Base-by-base conservation (phyloP, 2,113 vertebrate genomes). In the Dipodomys spectabilis region DNA sequence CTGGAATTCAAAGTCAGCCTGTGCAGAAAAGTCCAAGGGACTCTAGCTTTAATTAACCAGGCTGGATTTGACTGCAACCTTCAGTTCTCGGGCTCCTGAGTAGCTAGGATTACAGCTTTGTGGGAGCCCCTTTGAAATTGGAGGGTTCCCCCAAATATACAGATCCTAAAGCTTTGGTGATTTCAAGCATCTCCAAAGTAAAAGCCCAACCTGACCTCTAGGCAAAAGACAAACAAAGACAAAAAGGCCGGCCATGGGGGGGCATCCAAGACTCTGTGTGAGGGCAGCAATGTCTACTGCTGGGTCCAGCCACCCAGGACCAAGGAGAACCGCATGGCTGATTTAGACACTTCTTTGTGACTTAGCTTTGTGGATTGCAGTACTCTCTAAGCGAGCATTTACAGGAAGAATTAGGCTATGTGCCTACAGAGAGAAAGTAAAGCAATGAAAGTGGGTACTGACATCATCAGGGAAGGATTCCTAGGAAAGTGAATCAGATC, bases 221-320 rank as follows among this genome's bases (percentile, higher is more conserved):
- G 39, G 28, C 11, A 39, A 32, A 57, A 20, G 39, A 19, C 15
- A 39, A 32, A 57, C 20, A 2, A 35, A 15, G 16, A 13, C n/a
- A n/a, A 6, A 57, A 57, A 8, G 22, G 25, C 32, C 30, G 39
- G 39, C 39, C 39, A 8, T 0, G 6, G 77, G 67, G 72, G 65
- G 27, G 15, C 23, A 0, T 0, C 22, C 3, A 0, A 22, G 44
- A 5, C 18, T 32, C 10, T n/a, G 4, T 8, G 10, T 25, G 0
- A 1, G 39, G 15, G 18, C 6, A 9, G 44, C 25, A 12, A 57
- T 0, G 16, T 2, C 2, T 1, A 12, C 28, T 23, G 27, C 32
- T 9, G 13, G 45, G 27, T 13, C 30, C 74, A 45, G n/a, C 32
- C 3, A 8, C 11, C 5, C 0, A 44, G 75, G 12, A 18, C 1